Evolutionary conservation across 1,140 invertebrate genomes (phyloP), one percentile per base, ranked within the genome.

Genomic region (Chlorops oryzae): DNA sequence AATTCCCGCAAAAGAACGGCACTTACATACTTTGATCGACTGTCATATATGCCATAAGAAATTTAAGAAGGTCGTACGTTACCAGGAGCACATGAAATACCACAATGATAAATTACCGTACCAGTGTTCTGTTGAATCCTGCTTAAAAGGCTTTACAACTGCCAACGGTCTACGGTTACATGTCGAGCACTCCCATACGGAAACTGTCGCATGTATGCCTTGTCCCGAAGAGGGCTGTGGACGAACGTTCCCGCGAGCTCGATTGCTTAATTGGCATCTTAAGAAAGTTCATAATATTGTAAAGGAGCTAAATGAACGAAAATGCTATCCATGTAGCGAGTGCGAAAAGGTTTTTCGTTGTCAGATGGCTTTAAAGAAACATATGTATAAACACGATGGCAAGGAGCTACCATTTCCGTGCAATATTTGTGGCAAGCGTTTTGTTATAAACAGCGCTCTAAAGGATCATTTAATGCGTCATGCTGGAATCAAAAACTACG

Each of bases 361-460:
- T 41, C 65, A 63, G 2, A 69, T 66, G 63, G 66, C 66, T 2
- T 50, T 70, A 5, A 70, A 70, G 41, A 70, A 78, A 47, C 78
- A 80, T 50, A 78, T 77, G 50, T 77, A 77, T 40, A 79, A 77
- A 18, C 78, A 80, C 41, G 64, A 66, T 52, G 77, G 77, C 12
- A 77, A 77, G 23, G 76, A 78, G 58, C 72, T 77, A 32, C 78
- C 77, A 0, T 78, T 77, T 34, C 74, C 77, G 1, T 80, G 78
- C 54, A 78, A 79, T 44, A 78, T 77, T 2, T 80, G 78, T 50
- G 76, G 76, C 38, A 68, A 71, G 45, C 55, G 63, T n/a, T 71
- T 70, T 46, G 62, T 66, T 5, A 66, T 65, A 3, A 70, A 70
- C 37, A 64, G 62, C 22, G 62, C 62, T 0, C 50, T 71, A 12